Conservation (phyloP, 92 coral and sea anemone species). For the Plumapathes pennacea region DNA sequence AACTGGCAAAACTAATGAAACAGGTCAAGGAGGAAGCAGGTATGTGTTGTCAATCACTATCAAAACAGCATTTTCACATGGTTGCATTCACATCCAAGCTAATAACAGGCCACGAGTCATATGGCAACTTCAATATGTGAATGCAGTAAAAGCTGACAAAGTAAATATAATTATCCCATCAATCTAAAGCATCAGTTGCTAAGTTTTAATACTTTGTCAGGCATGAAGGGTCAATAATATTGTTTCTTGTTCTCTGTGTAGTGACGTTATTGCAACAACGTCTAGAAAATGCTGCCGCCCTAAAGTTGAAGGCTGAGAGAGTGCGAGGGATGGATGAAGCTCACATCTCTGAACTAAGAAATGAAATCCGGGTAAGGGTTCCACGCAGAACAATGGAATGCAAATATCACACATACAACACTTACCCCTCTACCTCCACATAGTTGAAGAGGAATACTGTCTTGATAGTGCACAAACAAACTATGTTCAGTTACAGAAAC, state of each 20-base stretch:
- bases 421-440: no score
- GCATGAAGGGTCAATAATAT: not conserved
- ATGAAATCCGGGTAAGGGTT: conserved; percentile 86
- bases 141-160: not conserved
- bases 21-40: conserved; percentile 78
- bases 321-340: conserved; percentile 84
- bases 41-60: no score
- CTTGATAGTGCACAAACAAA: no score
- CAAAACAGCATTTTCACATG: no score
- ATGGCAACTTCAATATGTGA: no score
- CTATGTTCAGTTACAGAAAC: not conserved
- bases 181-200: not conserved
- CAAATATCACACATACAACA: no score
- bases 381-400: no score
- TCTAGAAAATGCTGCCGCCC: conserved; percentile 86
- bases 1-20: conserved; percentile 50
- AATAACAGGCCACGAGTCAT: no score
- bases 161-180: not conserved
- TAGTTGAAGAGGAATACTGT: no score
- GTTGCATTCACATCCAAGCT: no score
- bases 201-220: not conserved
- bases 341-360: conserved; percentile 65
- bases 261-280: conserved; percentile 75
- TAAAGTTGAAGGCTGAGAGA: conserved; percentile 83
- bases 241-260: conserved; percentile 5